Conservation (phyloP, 2,888 invertebrate genomes). For the Latrodectus hesperus region DNA sequence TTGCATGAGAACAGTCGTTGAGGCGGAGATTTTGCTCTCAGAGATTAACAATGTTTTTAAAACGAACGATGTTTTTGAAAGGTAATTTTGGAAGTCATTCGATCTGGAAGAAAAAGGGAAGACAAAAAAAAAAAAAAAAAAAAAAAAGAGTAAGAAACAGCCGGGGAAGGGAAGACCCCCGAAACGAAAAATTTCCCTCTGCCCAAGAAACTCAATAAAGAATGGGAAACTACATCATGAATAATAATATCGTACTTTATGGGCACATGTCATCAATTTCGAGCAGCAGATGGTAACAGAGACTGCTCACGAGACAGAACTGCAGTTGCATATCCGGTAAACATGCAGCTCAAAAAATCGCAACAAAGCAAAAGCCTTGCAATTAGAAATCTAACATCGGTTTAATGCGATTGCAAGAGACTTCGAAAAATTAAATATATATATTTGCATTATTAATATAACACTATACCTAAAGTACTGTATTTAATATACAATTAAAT, state of each 20-base stretch:
- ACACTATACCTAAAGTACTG: no score
- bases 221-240: conserved; percentile 60
- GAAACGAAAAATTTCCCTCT: conserved; percentile 25
- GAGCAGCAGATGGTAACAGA: conserved; percentile 44
- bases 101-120: conserved; percentile 41
- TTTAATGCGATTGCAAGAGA: no score
- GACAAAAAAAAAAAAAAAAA: background rate
- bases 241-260: conserved; percentile 68
- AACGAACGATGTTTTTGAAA: conserved; percentile 69
- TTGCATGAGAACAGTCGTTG: conserved; percentile 64
- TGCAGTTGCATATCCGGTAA: background rate
- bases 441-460: no score
- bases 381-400: no score
- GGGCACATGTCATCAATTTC: conserved; percentile 54
- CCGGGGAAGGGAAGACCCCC: conserved; percentile 39
- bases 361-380: no score
- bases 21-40: conserved; percentile 51
- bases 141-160: background rate
- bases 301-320: conserved; percentile 17
- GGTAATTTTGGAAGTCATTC: conserved; percentile 67
- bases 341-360: no score
- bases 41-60: conserved; percentile 69
- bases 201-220: conserved; percentile 47
- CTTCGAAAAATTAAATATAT: no score
- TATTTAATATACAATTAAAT: no score